phyloP scores from a whole-genome alignment of 2,888 invertebrate genomes.

The Beris morrisii region DNA sequence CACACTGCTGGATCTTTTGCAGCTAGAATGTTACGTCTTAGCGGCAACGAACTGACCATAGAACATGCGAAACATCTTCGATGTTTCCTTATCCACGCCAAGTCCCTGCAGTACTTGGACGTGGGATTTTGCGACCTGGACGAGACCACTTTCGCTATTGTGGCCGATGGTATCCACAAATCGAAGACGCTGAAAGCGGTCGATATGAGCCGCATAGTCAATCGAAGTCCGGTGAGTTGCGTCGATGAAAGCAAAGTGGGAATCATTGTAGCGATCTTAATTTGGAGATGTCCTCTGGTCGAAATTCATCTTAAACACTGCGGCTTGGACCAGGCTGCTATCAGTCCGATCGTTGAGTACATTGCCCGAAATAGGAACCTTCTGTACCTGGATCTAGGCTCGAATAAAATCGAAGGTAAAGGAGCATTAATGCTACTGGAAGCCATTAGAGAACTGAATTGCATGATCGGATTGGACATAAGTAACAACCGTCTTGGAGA shows the following conservation, averaged over 20 bases:
- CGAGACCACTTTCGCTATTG: slow-evolving; percentile 48
- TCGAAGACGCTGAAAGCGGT: slow-evolving; percentile 44
- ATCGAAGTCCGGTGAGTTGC: slow-evolving; percentile 38
- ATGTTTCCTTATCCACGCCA: slow-evolving; percentile 31
- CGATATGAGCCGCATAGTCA: slow-evolving; percentile 45
- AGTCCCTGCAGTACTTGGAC: slow-evolving; percentile 35
- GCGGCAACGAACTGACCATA: slow-evolving; percentile 32
- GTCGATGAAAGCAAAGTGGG: slow-evolving; percentile 49
- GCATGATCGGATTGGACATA: slow-evolving; percentile 46
- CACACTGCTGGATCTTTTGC: neutral
- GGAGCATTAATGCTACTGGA: slow-evolving; percentile 47
- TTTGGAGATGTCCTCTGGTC: slow-evolving; percentile 48
- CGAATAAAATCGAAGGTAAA: slow-evolving; percentile 47
- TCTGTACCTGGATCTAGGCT: slow-evolving; percentile 46
- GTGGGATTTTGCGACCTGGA: slow-evolving; percentile 42
- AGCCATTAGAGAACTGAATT: slow-evolving; percentile 42
- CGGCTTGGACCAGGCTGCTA: slow-evolving; percentile 48
- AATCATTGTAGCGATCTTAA: slow-evolving; percentile 44
- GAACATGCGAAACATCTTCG: slow-evolving; percentile 31
- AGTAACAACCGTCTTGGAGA: slow-evolving; percentile 47
- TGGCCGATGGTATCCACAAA: slow-evolving; percentile 52
- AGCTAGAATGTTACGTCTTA: slow-evolving; percentile 29
- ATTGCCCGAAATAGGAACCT: slow-evolving; percentile 38
- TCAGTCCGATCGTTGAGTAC: slow-evolving; percentile 49
- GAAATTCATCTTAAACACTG: slow-evolving; percentile 49